Conservation (phyloP, 2,888 invertebrate species). For the Hydrotaea diabolus region DNA sequence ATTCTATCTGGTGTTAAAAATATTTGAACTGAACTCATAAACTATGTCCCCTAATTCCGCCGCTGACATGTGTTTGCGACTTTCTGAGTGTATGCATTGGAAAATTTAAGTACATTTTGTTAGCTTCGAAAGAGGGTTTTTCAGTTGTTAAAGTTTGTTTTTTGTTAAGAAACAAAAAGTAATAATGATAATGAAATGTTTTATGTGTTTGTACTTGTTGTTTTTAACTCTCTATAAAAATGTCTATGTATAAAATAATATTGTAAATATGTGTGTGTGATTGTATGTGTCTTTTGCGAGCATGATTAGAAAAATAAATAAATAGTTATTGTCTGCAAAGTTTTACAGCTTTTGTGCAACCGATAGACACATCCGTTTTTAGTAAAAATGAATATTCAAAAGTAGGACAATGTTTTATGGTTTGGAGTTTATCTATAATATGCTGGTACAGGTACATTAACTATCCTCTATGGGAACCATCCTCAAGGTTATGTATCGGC, state of each 20-base stretch:
- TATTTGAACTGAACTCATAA: too few species aligned
- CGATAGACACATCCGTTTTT: too few species aligned
- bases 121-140: neutral
- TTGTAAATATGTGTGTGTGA: neutral
- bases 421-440: too few species aligned
- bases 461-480: too few species aligned
- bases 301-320: neutral
- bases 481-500: too few species aligned
- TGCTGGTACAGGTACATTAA: too few species aligned
- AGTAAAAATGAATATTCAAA: too few species aligned
- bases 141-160: neutral
- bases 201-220: neutral
- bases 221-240: too few species aligned
- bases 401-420: too few species aligned
- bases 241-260: too few species aligned
- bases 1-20: too few species aligned
- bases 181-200: constrained; percentile 26
- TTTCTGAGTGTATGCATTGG: neutral
- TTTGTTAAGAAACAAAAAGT: constrained; percentile 18
- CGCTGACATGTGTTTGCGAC: neutral
- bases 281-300: neutral
- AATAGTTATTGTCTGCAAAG: neutral
- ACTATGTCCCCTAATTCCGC: neutral
- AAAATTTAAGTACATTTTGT: constrained; percentile 9
- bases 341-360: neutral